Conservation (phyloP, 1,140 invertebrate genomes). For the Bombus difficillimus region DNA sequence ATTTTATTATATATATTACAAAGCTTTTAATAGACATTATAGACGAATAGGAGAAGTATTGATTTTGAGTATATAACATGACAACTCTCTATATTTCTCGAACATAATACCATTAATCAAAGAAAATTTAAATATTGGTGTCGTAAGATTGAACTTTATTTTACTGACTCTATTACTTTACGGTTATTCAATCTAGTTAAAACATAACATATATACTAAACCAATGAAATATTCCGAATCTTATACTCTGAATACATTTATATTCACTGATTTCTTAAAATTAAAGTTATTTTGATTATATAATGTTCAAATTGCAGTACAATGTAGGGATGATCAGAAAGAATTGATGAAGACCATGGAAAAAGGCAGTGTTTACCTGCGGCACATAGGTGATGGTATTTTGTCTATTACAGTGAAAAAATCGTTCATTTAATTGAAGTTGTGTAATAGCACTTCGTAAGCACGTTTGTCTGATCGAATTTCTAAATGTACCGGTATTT, state of each 20-base stretch:
- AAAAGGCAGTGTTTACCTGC: constrained; percentile 66
- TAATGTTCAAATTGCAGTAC: constrained; percentile 47
- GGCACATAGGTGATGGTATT: constrained; percentile 22
- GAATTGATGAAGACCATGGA: neutral
- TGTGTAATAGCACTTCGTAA: constrained; percentile 14
- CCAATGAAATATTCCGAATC: neutral
- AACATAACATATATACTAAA: constrained; percentile 5
- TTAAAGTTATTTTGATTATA: constrained; percentile 46
- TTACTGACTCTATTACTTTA: neutral
- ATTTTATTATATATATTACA: neutral
- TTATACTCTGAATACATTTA: neutral
- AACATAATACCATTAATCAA: neutral
- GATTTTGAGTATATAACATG: neutral
- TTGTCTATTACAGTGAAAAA: constrained; percentile 48
- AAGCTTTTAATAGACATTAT: too few relatives aligned
- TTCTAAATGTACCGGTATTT: constrained; percentile 67
- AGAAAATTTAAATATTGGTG: neutral
- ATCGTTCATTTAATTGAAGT: constrained; percentile 41
- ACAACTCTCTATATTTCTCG: neutral
- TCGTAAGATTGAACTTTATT: neutral
- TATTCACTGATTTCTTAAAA: neutral
- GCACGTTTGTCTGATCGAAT: constrained; percentile 46
- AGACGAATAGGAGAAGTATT: neutral
- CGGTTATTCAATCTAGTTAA: neutral
- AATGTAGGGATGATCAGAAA: neutral